Evolutionary conservation across 2,888 invertebrate species (phyloP), one percentile per base, ranked within the genome.

Genomic region (Stegophylla sp.): DNA sequence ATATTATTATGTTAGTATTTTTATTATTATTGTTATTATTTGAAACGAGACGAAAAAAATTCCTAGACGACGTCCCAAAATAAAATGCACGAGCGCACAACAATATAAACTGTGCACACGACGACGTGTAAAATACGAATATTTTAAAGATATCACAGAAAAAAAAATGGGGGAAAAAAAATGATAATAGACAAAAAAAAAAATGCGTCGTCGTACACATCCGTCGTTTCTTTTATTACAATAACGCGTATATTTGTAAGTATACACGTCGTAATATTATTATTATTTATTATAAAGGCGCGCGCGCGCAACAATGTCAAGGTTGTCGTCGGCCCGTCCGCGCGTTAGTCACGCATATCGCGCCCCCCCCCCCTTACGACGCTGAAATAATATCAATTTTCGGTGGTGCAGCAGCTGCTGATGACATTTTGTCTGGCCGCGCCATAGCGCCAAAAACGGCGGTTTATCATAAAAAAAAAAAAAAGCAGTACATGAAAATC

Each of bases 241-340:
- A 34, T 34, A 34, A 34, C 34, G 34, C 10, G 7, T 13, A 28
- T 63, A 48, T 43, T n/a, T 34, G 10, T 59, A 17, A 51, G 34
- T 74, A 34, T 53, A 5, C 17, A 20, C 20, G 1, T 53, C n/a
- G 53, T 53, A n/a, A n/a, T n/a, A n/a, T n/a, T n/a, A n/a, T n/a
- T 53, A 53, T 53, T 53, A 17, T 53, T 9, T 34, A 34, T 53
- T 53, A 2, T 20, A 20, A 3, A 34, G 10, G 3, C 10, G 20
- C 1, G 51, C 41, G 15, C 67, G 34, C 28, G 13, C 76, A n/a
- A 61, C 79, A 79, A 79, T 79, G 79, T 79, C 79, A 79, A 79
- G 79, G 79, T 61, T 23, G 17, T 63, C 34, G 34, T 34, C 17
- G 34, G 41, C 41, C 13, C 45, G 61, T 71, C 17, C 48, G 41